Evolutionary conservation across 2,797 vertebrate genomes (phyloP).

Genomic region (Limosa lapponica): DNA sequence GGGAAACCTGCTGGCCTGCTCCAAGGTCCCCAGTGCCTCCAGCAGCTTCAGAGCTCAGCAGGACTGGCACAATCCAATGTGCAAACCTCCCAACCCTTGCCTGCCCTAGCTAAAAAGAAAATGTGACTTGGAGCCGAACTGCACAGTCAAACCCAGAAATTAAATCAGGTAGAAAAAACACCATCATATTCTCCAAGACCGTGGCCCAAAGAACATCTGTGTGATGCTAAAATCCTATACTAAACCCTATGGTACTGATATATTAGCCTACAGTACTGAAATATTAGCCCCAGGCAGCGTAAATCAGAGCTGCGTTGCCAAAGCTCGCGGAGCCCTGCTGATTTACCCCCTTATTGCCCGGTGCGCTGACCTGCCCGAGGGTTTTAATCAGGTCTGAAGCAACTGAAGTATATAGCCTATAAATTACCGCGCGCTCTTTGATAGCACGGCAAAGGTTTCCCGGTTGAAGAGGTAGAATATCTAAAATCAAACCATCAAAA

Average conservation of each 20-base stretch:
- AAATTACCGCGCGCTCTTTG: constrained; percentile 73
- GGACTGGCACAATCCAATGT: rapidly evolving
- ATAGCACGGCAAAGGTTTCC: constrained; percentile 32
- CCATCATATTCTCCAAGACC: not conserved
- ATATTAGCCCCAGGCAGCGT: not conserved
- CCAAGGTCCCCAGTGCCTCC: not conserved
- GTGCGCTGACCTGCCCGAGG: constrained; percentile 44
- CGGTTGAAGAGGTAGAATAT: not conserved
- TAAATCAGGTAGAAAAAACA: not conserved
- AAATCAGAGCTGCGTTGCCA: not conserved
- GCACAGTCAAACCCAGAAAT: not conserved
- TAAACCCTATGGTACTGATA: not conserved
- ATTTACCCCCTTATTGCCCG: not conserved
- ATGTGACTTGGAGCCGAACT: rapidly evolving
- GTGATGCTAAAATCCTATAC: not conserved
- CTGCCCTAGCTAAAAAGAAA: not conserved
- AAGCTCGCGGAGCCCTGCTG: not conserved
- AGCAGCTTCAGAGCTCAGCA: not conserved
- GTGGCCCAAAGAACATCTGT: not conserved
- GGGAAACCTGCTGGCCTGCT: not conserved
- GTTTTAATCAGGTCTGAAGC: constrained; percentile 49
- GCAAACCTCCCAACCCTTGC: not conserved
- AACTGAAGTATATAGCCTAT: constrained; percentile 33
- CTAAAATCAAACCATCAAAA: constrained; percentile 35
- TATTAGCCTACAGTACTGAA: not conserved